Conservation (phyloP, 2,797 vertebrate species). For the Macropodus opercularis region DNA sequence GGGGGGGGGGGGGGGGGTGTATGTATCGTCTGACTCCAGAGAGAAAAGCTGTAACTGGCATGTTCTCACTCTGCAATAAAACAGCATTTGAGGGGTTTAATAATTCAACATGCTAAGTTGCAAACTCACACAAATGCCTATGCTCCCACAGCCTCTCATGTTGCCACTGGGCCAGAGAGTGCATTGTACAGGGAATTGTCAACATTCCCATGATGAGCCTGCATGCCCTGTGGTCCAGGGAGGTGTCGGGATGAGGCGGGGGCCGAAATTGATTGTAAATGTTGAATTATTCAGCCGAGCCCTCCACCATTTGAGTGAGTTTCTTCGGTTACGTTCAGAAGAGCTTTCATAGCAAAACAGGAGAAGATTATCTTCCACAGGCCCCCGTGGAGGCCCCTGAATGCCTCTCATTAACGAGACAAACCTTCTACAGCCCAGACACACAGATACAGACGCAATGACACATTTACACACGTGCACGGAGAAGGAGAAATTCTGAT, state of each 20-base stretch:
- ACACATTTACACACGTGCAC: constrained; percentile 51
- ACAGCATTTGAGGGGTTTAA: constrained; percentile 59
- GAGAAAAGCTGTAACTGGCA: constrained; percentile 9
- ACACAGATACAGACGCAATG: constrained; percentile 57
- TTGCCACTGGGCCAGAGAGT: constrained; percentile 68
- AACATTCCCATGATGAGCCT: constrained; percentile 83
- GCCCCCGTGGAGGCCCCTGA: constrained; percentile 73
- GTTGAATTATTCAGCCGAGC: constrained; percentile 84
- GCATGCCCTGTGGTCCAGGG: constrained; percentile 66
- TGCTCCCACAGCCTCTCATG: constrained; percentile 74
- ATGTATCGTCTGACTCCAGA: constrained; percentile 4
- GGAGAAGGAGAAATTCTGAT: constrained; percentile 37
- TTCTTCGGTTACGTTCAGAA: constrained; percentile 87
- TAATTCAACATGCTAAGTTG: constrained; percentile 71
- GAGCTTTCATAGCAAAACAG: constrained; percentile 87
- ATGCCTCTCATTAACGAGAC: constrained; percentile 77
- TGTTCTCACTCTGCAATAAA: constrained; percentile 51
- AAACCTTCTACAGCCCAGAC: constrained; percentile 72
- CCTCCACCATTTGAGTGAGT: constrained; percentile 81
- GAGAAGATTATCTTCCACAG: constrained; percentile 82
- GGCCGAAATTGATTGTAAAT: constrained; percentile 85
- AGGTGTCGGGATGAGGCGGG: constrained; percentile 73
- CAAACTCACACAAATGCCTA: constrained; percentile 70
- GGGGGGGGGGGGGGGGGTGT: no score
- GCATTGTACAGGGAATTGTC: constrained; percentile 78